Evolutionary conservation across 2,113 vertebrate genomes (phyloP), one percentile per base, ranked within the genome.

Genomic region (Oostethus manadensis): DNA sequence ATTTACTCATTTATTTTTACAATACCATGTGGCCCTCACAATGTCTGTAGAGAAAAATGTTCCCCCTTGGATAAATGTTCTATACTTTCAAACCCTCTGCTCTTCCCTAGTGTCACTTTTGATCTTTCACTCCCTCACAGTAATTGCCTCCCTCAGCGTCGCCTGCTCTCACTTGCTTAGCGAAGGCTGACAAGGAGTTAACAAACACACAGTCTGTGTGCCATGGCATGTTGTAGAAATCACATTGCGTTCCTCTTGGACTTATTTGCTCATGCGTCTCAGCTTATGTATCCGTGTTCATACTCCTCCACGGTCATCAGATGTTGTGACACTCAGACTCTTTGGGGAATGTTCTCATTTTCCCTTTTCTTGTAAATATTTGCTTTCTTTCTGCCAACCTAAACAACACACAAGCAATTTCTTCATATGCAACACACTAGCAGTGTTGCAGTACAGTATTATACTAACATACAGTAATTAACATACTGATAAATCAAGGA

Each of bases 91-190:
- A 13, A 17, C 47, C 33, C 11, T 59, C 57, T 69, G 35, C 18
- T 71, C 51, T 56, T 53, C 50, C 62, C 53, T 15, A 20, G 56
- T 69, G 71, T 73, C 66, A 73, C 44, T 70, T 67, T 78, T 23
- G n/a, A 64, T 69, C 48, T 60, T 68, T 71, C 35, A 29, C 46
- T 48, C 63, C 65, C 60, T 56, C 58, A 21, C 43, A 62, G 69
- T 74, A 79, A 79, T 72, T 74, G 67, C 66, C 56, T 75, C 67
- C 43, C 73, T 71, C 54, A 48, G 61, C 48, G 51, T 59, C 74
- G 49, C 21, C 58, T 23, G 55, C 44, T 67, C 60, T 58, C 56
- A 23, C 62, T 60, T 56, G 20, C 62, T 58, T 43, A 45, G 16
- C 40, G 33, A 43, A 60, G 46, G 50, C 13, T 62, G 68, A 53